A percentile compares a stretch with the other conserved stretches of the same genome.
Conservation (phyloP, 2,797 vertebrate genomes). For the Paratrypauchen microcephalus region DNA sequence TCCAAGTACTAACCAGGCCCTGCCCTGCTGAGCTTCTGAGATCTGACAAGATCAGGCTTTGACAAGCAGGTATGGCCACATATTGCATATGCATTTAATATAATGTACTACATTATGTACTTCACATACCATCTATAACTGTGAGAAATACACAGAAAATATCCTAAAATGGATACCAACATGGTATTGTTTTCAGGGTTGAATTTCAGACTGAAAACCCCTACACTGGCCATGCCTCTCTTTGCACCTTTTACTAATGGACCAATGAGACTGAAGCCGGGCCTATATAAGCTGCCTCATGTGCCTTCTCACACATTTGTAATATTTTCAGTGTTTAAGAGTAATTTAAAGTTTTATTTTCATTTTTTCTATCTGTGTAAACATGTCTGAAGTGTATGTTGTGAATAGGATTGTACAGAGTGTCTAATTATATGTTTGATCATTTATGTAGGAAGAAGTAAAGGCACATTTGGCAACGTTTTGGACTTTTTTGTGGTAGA, state of each 20-base stretch:
- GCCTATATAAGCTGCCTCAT: not conserved
- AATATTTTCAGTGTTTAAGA: not conserved
- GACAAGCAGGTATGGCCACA: no score
- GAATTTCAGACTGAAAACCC: not conserved
- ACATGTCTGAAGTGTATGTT: not conserved
- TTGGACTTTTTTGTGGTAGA: not conserved
- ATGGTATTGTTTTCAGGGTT: not conserved
- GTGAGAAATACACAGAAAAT: no score
- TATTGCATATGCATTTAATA: no score
- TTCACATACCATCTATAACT: no score
- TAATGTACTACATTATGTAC: no score
- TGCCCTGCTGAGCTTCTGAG: no score
- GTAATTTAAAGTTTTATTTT: slow-evolving; percentile 6
- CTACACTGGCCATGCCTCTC: no score
- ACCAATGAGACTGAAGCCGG: not conserved
- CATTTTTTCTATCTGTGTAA: slow-evolving; percentile 12
- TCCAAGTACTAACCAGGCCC: no score
- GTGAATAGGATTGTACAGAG: not conserved
- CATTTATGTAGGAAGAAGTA: not conserved
- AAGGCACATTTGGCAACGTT: not conserved
- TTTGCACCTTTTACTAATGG: not conserved
- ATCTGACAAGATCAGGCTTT: no score
- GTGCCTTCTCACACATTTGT: not conserved
- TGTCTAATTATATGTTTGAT: not conserved
- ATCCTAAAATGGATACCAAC: not conserved